Evolutionary conservation across 2,888 invertebrate genomes (phyloP).

Genomic region (Molorchus minor): DNA sequence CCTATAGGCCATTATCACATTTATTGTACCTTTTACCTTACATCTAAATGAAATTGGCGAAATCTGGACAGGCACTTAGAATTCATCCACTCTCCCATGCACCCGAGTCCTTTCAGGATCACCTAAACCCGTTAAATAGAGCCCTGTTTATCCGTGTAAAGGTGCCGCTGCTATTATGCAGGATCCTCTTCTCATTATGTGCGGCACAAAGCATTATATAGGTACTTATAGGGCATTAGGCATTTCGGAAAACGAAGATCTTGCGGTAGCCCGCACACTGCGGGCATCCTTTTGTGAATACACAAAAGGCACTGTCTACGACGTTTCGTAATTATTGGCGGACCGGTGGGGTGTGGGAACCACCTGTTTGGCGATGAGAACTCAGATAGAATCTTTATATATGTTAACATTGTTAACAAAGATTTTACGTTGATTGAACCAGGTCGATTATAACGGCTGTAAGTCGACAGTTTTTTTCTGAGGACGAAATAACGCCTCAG

Average conservation of each 20-base stretch:
- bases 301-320: conserved; percentile 15
- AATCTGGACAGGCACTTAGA: too few relatives aligned
- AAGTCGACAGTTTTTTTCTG: too few relatives aligned
- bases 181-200: conserved; percentile 52
- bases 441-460: too few relatives aligned
- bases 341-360: conserved; percentile 9
- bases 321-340: conserved; percentile 2
- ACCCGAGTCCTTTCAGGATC: conserved; percentile 23
- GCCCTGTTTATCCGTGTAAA: conserved; percentile 50
- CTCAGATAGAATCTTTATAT: too few relatives aligned
- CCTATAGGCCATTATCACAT: too few relatives aligned
- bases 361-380: conserved; percentile 19
- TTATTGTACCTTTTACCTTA: too few relatives aligned
- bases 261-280: conserved; percentile 44
- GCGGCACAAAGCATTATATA: conserved; percentile 46
- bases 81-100: too few relatives aligned
- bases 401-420: too few relatives aligned
- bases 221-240: conserved; percentile 54
- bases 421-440: too few relatives aligned
- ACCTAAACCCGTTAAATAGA: conserved; percentile 50
- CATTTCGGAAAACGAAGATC: conserved; percentile 48
- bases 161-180: conserved; percentile 51
- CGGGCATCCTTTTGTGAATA: conserved; percentile 37
- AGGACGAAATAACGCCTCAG: too few relatives aligned
- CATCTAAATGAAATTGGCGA: too few relatives aligned